Conservation (phyloP, 1,140 invertebrate species). For the Philaenus spumarius region DNA sequence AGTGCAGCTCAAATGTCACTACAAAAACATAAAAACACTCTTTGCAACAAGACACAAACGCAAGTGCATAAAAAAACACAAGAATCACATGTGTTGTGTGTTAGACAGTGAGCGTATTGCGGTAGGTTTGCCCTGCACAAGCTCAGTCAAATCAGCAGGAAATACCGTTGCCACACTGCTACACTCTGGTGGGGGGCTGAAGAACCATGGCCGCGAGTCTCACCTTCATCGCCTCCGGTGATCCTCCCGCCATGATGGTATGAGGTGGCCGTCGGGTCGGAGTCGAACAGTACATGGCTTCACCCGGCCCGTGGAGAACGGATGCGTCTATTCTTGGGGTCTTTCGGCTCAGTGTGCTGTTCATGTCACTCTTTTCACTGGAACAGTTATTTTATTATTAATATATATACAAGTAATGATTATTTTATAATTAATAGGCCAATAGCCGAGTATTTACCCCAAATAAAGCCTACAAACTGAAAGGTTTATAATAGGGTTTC, state of each 20-base stretch:
- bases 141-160: neutral
- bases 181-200: constrained; percentile 71
- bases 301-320: constrained; percentile 40
- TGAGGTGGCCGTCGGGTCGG: constrained; percentile 21
- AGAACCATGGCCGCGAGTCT: constrained; percentile 68
- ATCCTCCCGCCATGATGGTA: constrained; percentile 37
- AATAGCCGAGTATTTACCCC: neutral
- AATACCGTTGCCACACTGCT: constrained; percentile 41
- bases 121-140: neutral
- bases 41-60: constrained; percentile 1
- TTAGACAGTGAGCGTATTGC: neutral
- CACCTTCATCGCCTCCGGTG: constrained; percentile 68
- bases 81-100: neutral
- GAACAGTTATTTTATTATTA: too few relatives aligned
- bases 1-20: neutral
- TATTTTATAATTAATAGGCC: constrained; percentile 4
- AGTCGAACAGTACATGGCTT: constrained; percentile 49
- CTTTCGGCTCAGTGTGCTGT: constrained; percentile 35
- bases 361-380: constrained; percentile 50
- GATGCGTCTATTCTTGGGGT: constrained; percentile 21
- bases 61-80: neutral
- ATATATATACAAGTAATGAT: constrained; percentile 23
- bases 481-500: too few relatives aligned
- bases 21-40: neutral
- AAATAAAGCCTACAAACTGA: too few relatives aligned